These are phyloP conservation scores for Diceros bicornis DNA, from an alignment of 2,797 vertebrate genomes.

Conservation along the genomic window DNA sequence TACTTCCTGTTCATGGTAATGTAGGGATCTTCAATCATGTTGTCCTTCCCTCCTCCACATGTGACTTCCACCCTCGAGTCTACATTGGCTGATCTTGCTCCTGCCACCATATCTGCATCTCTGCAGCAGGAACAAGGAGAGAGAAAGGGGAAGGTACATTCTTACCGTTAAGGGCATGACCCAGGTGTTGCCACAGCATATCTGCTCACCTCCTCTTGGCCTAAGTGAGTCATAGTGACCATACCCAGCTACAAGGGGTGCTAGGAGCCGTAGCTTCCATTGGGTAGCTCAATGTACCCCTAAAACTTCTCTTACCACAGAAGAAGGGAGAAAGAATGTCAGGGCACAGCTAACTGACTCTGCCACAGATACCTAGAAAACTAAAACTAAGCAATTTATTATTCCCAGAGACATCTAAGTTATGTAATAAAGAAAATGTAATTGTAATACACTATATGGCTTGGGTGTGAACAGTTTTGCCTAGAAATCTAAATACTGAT, in stretches of 20 bases:
- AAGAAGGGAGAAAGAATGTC: not conserved
- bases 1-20: not conserved
- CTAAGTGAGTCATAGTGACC: not conserved
- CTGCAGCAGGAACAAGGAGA: not conserved
- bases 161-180: not conserved
- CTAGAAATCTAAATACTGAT: not conserved
- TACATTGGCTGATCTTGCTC: not conserved
- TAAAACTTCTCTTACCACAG: not conserved
- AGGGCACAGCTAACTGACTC: not conserved
- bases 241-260: not conserved
- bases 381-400: not conserved
- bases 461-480: not conserved
- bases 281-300: not conserved
- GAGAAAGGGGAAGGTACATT: not conserved
- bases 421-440: not conserved
- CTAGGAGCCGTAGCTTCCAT: not conserved
- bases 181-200: not conserved
- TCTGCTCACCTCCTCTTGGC: not conserved
- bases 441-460: not conserved
- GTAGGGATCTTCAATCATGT: not conserved
- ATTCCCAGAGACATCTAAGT: not conserved
- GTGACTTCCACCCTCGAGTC: not conserved
- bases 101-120: not conserved
- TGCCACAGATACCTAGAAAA: not conserved
- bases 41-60: not conserved